Conservation (phyloP, 2,888 invertebrate species). For the Zeuzera pyrina region DNA sequence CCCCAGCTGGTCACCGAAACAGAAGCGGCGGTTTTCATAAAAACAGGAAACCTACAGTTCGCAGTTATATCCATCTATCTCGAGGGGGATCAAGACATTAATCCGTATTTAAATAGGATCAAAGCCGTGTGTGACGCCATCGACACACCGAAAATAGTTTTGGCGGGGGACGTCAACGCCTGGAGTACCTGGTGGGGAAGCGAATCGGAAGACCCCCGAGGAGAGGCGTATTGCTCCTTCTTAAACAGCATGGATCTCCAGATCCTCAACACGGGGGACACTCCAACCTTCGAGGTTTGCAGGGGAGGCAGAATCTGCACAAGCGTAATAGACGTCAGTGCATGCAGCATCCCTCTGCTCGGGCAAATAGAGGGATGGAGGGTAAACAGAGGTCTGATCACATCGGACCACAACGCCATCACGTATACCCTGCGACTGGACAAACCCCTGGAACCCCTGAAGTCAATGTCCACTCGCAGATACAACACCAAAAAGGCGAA, state of each 20-base stretch:
- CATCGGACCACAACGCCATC: slow-evolving; percentile 20
- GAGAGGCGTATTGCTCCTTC: slow-evolving; percentile 10
- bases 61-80: too few species aligned
- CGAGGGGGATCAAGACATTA: too few species aligned
- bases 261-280: slow-evolving; percentile 13
- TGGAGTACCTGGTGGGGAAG: slow-evolving; percentile 4
- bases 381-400: slow-evolving; percentile 10
- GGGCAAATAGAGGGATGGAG: slow-evolving; percentile 13
- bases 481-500: too few species aligned
- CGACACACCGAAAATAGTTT: background rate
- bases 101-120: too few species aligned
- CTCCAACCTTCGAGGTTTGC: slow-evolving; percentile 14
- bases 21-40: too few species aligned
- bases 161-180: slow-evolving; percentile 3
- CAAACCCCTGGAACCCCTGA: background rate
- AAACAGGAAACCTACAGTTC: too few species aligned
- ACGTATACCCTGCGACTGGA: slow-evolving; percentile 10
- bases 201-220: slow-evolving; percentile 12
- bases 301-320: too few species aligned
- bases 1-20: too few species aligned
- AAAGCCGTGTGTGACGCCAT: too few species aligned
- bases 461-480: slow-evolving; percentile 8
- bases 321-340: too few species aligned
- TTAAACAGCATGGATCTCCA: slow-evolving; percentile 14
- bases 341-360: too few species aligned